Evolutionary conservation across 2,888 invertebrate genomes (phyloP).

Genomic region (Drosophila rubida): DNA sequence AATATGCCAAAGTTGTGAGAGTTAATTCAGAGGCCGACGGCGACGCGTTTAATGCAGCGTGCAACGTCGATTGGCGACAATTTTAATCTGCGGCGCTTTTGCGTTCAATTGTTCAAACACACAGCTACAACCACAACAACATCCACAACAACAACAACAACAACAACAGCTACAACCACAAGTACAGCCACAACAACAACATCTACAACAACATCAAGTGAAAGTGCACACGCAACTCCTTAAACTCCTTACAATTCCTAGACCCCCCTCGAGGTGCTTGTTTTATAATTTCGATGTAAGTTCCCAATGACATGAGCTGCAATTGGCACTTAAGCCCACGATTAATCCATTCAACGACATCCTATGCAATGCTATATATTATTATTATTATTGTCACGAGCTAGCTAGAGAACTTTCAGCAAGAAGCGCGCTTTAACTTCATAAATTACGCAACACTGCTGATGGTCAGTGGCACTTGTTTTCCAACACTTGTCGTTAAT

Average conservation of each 20-base stretch:
- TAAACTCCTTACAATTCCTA: slow-evolving; percentile 8
- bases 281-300: slow-evolving; percentile 24
- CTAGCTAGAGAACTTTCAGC: background rate
- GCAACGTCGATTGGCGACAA: slow-evolving; percentile 64
- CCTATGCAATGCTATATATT: too few species aligned
- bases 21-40: slow-evolving; percentile 75
- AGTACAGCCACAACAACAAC: slow-evolving; percentile 2
- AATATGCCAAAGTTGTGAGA: slow-evolving; percentile 79
- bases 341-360: background rate
- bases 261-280: slow-evolving; percentile 34
- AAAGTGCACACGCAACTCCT: slow-evolving; percentile 18
- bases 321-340: slow-evolving; percentile 15
- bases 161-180: background rate
- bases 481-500: background rate
- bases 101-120: slow-evolving; percentile 68
- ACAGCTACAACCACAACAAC: slow-evolving; percentile 3
- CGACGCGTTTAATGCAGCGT: slow-evolving; percentile 43
- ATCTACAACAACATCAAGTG: slow-evolving; percentile 9
- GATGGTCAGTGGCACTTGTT: background rate
- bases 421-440: background rate
- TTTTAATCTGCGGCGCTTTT: slow-evolving; percentile 75
- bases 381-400: too few species aligned
- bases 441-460: too few species aligned
- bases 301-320: slow-evolving; percentile 28
- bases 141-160: slow-evolving; percentile 1